Evolutionary conservation across 2,797 vertebrate genomes (phyloP).

Genomic region (Chloroceryle inda): DNA sequence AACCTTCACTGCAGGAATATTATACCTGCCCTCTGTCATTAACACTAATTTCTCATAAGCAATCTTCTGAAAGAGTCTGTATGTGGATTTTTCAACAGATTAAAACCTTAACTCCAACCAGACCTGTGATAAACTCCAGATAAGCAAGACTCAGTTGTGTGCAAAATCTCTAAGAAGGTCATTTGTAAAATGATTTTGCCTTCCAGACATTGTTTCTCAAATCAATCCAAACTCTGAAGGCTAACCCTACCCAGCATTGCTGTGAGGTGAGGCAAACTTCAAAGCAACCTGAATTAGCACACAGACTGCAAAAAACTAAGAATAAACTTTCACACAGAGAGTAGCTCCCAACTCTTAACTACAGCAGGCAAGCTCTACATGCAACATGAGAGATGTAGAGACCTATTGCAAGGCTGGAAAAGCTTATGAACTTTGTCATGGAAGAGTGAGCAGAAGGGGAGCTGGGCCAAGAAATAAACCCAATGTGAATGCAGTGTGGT

Average conservation of each 20-base stretch:
- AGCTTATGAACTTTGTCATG: neutral
- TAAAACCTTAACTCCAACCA: conserved; percentile 26
- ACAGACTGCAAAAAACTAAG: neutral
- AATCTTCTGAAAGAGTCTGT: neutral
- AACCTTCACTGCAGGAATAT: neutral
- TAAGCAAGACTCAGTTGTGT: neutral
- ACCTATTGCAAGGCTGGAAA: neutral
- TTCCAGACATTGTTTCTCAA: conserved; percentile 28
- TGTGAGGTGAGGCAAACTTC: conserved; percentile 33
- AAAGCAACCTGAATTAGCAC: conserved; percentile 35
- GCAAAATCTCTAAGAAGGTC: conserved; percentile 23
- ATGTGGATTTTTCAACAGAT: conserved; percentile 46
- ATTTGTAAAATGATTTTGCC: conserved; percentile 42
- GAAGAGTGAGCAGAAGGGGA: neutral
- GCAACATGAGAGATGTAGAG: neutral
- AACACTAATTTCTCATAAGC: neutral
- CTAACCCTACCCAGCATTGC: neutral
- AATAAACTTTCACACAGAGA: neutral
- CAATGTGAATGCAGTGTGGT: neutral
- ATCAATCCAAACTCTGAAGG: conserved; percentile 25
- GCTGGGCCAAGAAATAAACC: neutral
- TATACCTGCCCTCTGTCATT: neutral
- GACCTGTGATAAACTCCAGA: conserved; percentile 3
- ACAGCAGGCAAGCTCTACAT: neutral
- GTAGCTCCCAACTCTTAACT: neutral